A percentile compares a stretch with the other conserved stretches of the same genome.
phyloP scores from a whole-genome alignment of 2,797 vertebrate genomes.

The Telmatherina bonti region DNA sequence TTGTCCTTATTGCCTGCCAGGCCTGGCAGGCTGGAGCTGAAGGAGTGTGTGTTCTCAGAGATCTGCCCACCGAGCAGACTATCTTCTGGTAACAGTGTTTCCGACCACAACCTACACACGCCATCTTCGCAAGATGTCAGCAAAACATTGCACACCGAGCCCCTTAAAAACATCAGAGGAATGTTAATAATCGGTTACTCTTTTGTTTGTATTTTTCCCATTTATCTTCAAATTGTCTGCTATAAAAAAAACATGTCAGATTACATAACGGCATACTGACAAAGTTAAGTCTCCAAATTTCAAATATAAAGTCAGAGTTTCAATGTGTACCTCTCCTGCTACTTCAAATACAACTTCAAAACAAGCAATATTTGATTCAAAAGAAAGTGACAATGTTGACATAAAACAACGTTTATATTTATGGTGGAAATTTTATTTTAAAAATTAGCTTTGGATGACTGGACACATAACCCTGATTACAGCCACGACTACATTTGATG shows the following conservation, averaged over 20 bases:
- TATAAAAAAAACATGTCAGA: background rate
- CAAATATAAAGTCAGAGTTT: too few species aligned
- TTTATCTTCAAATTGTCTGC: background rate
- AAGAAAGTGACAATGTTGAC: background rate
- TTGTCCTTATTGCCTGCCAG: constrained; percentile 92
- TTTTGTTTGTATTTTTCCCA: background rate
- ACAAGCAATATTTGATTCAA: background rate
- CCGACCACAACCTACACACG: constrained; percentile 96
- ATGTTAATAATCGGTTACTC: background rate
- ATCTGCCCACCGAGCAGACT: constrained; percentile 95
- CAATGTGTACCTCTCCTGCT: background rate
- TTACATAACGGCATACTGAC: background rate
- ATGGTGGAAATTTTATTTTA: background rate
- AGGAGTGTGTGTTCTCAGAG: constrained; percentile 91
- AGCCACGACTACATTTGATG: too few species aligned
- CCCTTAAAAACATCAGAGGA: constrained; percentile 77
- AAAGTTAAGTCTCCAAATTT: too few species aligned
- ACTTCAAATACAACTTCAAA: background rate
- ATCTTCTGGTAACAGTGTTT: constrained; percentile 95
- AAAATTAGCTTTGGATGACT: too few species aligned
- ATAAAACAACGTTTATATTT: background rate
- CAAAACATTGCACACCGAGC: constrained; percentile 96
- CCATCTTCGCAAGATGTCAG: constrained; percentile 96
- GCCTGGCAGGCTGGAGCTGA: constrained; percentile 85
- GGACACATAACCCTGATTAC: too few species aligned